Evolutionary conservation across 2,888 invertebrate genomes (phyloP).

Genomic region (Agriopis leucophaearia): DNA sequence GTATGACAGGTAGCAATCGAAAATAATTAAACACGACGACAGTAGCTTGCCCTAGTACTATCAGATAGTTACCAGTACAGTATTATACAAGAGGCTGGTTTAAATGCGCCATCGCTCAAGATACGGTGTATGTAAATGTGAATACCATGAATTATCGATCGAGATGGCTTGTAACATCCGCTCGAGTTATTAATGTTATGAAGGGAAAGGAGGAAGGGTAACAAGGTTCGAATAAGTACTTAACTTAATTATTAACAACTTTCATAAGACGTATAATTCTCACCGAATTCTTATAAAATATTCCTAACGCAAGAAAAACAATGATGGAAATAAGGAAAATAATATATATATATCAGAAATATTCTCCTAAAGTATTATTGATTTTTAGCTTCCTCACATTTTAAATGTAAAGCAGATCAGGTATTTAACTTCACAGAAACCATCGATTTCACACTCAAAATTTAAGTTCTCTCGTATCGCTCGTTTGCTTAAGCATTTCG

Average conservation of each 20-base stretch:
- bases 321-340: too few species aligned
- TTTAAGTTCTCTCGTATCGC: too few species aligned
- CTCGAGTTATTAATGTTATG: constrained; percentile 16
- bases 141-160: constrained; percentile 28
- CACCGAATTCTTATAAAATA: too few species aligned
- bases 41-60: constrained; percentile 28
- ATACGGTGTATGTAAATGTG: constrained; percentile 33
- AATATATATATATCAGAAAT: too few species aligned
- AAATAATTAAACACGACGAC: constrained; percentile 41
- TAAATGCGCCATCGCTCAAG: constrained; percentile 36
- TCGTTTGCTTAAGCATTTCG: too few species aligned
- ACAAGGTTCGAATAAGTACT: constrained; percentile 1
- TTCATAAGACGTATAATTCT: background rate
- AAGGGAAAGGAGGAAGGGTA: constrained; percentile 18
- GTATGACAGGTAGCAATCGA: constrained; percentile 41
- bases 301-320: too few species aligned
- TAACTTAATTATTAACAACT: background rate
- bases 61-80: constrained; percentile 6
- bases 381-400: background rate
- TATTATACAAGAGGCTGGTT: constrained; percentile 36
- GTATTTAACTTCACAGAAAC: too few species aligned
- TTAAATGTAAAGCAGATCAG: too few species aligned
- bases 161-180: constrained; percentile 25
- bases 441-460: too few species aligned
- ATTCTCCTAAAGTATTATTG: constrained; percentile 3